Base-by-base conservation (phyloP, 2,797 vertebrate genomes). In the Ispidina lecontei region DNA sequence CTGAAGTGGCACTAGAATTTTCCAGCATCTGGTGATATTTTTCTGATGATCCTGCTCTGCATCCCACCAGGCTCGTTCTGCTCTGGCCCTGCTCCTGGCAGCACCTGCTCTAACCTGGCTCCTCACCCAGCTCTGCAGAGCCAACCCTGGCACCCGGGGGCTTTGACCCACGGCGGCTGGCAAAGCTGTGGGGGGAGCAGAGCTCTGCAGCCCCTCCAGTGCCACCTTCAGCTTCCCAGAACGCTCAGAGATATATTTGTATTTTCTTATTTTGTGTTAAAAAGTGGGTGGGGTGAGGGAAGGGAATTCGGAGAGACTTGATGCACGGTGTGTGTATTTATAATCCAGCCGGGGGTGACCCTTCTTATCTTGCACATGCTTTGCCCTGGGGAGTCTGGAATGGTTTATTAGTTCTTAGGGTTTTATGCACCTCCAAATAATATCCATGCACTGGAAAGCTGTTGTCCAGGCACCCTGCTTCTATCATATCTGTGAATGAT, bases 371-470 rank as follows among this genome's bases (percentile, higher is more conserved):
- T 37, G 77, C 72, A 43, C 72, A 14, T 13, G 41, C 65, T 90
- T 87, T 78, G 80, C 94, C 89, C 78, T 62, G 29, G 86, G 94
- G 28, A 87, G 49, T 58, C 76, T 41, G 26, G 93, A 95, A 94
- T 95, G 68, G 91, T 97, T 94, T 85, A 93, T 96, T 93, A 88
- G 70, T 59, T 65, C 9, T 69, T 35, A 67, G 72, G 69, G 80
- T 59, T 90, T 94, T 82, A 52, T 18, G 43, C 26, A 21, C 47
- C 86, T 91, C 78, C 75, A 88, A 14, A 90, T 93, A 69, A 79
- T 85, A 84, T 74, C 52, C 41, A 74, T 31, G 13, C 58, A 39
- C 51, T 81, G 46, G 65, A 90, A 94, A 86, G 76, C 7, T 37
- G 70, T 84, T 69, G 67, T 65, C 72, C 33, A 4, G 75, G 49